phyloP scores from a whole-genome alignment of 2,888 invertebrate genomes.

The Catocala fraxini region DNA sequence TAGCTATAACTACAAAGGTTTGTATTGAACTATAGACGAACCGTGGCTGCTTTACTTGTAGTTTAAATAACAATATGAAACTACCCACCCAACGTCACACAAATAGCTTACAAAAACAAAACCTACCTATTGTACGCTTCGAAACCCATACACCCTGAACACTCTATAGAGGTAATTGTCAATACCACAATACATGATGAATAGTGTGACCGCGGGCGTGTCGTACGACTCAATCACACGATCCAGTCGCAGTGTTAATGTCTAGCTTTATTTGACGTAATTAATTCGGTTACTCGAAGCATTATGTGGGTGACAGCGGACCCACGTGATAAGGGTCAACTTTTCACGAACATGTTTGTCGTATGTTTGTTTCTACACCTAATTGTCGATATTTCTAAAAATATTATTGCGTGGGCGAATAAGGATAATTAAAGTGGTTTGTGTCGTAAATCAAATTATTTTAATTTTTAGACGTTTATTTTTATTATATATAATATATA shows the following conservation, averaged over 20 bases:
- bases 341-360: slow-evolving; percentile 59
- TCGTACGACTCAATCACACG: slow-evolving; percentile 26
- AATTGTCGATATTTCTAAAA: slow-evolving; percentile 42
- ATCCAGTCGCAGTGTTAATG: slow-evolving; percentile 27
- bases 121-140: slow-evolving; percentile 21
- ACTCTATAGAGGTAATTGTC: slow-evolving; percentile 44
- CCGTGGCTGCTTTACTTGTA: too few species aligned
- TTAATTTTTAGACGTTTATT: too few species aligned
- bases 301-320: slow-evolving; percentile 54
- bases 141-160: slow-evolving; percentile 39
- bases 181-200: slow-evolving; percentile 45
- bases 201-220: slow-evolving; percentile 42
- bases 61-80: too few species aligned
- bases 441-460: neutral
- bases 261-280: slow-evolving; percentile 44
- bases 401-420: slow-evolving; percentile 16
- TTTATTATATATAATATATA: too few species aligned
- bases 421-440: neutral
- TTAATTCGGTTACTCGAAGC: slow-evolving; percentile 51
- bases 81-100: neutral
- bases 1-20: neutral
- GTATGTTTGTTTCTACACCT: slow-evolving; percentile 36
- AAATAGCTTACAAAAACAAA: slow-evolving; percentile 24
- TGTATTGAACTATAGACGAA: neutral
- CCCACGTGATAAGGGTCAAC: slow-evolving; percentile 58